Percentiles rank a stretch among this genome's conserved stretches.
These are phyloP conservation scores for Agrilus planipennis DNA, from an alignment of 1,140 invertebrate genomes.

Conservation along the genomic window DNA sequence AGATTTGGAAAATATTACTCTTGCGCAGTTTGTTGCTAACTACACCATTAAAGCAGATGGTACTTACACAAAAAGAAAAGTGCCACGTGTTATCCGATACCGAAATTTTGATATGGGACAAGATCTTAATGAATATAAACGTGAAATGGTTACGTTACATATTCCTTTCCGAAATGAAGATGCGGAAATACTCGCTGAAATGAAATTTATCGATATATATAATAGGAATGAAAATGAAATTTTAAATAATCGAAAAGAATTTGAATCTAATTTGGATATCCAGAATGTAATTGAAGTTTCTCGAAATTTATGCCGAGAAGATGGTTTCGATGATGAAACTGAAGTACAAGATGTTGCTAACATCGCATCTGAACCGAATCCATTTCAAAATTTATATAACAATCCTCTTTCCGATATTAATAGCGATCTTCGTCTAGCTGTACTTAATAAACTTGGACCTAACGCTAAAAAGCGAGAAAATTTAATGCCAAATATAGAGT, in stretches of 20 bases:
- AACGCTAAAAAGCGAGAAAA: too few species aligned
- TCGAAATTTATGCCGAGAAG: background rate
- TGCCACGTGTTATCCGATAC: conserved; percentile 4
- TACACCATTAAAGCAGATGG: conserved; percentile 21
- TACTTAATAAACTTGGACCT: too few species aligned
- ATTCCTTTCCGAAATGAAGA: background rate
- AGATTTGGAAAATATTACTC: conserved; percentile 17
- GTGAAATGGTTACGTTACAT: background rate
- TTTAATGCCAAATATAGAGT: too few species aligned
- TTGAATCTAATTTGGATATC: background rate
- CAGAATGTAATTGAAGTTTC: background rate
- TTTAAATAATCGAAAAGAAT: background rate
- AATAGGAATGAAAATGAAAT: background rate
- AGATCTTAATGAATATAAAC: background rate
- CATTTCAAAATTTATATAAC: too few species aligned
- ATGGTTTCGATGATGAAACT: background rate
- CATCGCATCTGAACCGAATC: too few species aligned
- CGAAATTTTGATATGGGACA: background rate
- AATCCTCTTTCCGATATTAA: too few species aligned
- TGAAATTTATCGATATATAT: too few species aligned
- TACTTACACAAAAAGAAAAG: conserved; percentile 12
- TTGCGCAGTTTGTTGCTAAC: conserved; percentile 24
- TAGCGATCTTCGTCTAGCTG: too few species aligned
- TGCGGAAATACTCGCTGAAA: background rate
- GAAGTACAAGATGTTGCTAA: background rate